Evolutionary conservation across 2,113 vertebrate species (phyloP).

Genomic region (Odobenus rosmarus): DNA sequence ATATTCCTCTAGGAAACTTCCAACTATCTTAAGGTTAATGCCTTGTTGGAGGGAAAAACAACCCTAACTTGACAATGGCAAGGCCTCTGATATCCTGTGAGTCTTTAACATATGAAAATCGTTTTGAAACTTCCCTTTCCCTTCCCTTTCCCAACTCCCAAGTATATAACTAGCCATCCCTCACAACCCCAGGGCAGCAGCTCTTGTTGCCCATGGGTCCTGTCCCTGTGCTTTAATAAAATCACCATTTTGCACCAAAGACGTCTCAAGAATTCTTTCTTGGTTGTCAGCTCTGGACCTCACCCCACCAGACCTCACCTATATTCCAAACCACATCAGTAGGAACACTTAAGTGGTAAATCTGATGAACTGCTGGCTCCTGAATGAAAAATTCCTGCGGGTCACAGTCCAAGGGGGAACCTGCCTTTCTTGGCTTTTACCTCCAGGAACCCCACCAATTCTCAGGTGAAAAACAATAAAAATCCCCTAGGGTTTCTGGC

Average conservation of each 20-base stretch:
- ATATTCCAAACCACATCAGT: neutral
- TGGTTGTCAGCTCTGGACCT: neutral
- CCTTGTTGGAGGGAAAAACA: neutral
- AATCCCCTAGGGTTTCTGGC: neutral
- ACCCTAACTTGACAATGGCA: neutral
- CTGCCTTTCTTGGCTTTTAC: neutral
- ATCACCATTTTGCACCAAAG: neutral
- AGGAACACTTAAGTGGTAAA: neutral
- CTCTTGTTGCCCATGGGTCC: neutral
- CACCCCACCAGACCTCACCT: neutral
- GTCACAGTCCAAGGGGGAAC: too few species aligned
- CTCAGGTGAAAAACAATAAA: neutral
- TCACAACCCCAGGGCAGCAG: neutral
- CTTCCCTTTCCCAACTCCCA: neutral
- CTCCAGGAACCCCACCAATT: neutral
- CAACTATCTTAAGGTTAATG: neutral
- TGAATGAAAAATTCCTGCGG: neutral
- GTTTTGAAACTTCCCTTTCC: neutral
- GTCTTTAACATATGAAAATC: neutral
- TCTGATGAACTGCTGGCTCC: neutral
- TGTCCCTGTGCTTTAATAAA: neutral
- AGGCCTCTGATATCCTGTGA: neutral
- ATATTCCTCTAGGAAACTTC: neutral
- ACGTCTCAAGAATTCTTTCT: neutral
- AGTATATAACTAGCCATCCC: neutral